Percentiles rank a stretch among this genome's conserved stretches.
Conservation (phyloP, 2,888 invertebrate species). For the Sipha maydis region DNA sequence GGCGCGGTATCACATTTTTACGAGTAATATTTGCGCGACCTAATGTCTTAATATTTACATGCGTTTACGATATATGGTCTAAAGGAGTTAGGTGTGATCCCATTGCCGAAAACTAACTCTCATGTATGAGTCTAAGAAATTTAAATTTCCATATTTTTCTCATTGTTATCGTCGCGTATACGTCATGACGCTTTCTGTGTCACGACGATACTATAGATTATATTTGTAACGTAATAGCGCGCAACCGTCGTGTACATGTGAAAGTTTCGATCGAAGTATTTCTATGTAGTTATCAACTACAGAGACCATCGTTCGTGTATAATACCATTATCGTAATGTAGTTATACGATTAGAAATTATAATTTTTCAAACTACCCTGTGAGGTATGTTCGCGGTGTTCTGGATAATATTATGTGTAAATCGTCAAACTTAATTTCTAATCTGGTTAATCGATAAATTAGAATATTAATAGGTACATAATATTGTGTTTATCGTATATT, state of each 20-base stretch:
- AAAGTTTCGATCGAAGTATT: conserved; percentile 32
- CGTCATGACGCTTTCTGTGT: conserved; percentile 4
- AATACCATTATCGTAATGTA: not conserved
- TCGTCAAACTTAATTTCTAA: not conserved
- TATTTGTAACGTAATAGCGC: not conserved
- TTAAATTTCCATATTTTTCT: not conserved
- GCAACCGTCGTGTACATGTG: conserved; percentile 12
- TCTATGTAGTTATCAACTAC: not conserved
- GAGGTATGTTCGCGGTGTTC: too few relatives aligned
- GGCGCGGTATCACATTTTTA: not conserved
- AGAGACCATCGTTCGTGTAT: not conserved
- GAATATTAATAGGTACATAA: not conserved
- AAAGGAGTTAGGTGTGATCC: not conserved
- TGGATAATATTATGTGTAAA: not conserved
- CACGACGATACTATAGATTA: conserved; percentile 4
- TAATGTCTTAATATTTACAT: not conserved
- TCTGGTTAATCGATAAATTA: not conserved
- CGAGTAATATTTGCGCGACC: too few relatives aligned
- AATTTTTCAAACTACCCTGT: not conserved
- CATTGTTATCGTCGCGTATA: conserved; percentile 3
- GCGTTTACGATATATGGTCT: not conserved
- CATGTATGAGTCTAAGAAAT: conserved; percentile 11
- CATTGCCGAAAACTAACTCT: not conserved
- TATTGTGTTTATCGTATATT: not conserved
- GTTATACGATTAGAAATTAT: not conserved